Percentiles rank a stretch among this genome's conserved stretches.
phyloP scores from a whole-genome alignment of 2,797 vertebrate species.

The Parambassis ranga region DNA sequence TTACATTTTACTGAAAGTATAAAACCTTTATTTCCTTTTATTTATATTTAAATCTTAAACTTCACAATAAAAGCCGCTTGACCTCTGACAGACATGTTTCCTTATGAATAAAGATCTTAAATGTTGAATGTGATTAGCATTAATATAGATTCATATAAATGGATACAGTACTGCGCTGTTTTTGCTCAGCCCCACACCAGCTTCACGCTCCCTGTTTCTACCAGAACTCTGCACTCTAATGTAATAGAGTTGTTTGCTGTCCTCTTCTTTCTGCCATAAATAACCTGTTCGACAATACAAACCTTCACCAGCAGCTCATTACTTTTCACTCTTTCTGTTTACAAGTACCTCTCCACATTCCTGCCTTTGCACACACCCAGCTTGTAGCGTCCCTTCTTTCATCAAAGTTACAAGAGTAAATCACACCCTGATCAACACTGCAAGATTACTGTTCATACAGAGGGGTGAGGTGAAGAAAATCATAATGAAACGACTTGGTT shows the following conservation, averaged over 20 bases:
- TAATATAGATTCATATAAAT: too few species aligned
- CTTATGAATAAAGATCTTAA: too few species aligned
- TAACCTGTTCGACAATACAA: background rate
- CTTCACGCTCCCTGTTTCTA: background rate
- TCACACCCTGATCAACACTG: background rate
- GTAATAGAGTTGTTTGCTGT: background rate
- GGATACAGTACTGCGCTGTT: too few species aligned
- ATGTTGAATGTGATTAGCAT: too few species aligned
- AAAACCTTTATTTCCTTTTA: too few species aligned
- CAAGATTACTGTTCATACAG: background rate
- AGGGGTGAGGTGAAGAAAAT: accelerated
- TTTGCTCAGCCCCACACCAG: too few species aligned
- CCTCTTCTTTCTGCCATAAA: background rate
- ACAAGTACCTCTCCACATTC: background rate
- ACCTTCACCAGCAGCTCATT: background rate
- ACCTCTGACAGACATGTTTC: too few species aligned
- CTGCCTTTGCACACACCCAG: background rate
- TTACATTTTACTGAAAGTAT: too few species aligned
- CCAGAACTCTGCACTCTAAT: background rate
- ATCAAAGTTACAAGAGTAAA: background rate
- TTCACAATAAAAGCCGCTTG: too few species aligned
- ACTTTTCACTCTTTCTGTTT: background rate
- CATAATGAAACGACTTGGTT: background rate
- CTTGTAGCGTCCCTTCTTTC: background rate
- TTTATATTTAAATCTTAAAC: too few species aligned